Evolutionary conservation across 2,113 vertebrate species (phyloP), one percentile per base, ranked within the genome.

Genomic region (Speoplatyrhinus poulsoni): DNA sequence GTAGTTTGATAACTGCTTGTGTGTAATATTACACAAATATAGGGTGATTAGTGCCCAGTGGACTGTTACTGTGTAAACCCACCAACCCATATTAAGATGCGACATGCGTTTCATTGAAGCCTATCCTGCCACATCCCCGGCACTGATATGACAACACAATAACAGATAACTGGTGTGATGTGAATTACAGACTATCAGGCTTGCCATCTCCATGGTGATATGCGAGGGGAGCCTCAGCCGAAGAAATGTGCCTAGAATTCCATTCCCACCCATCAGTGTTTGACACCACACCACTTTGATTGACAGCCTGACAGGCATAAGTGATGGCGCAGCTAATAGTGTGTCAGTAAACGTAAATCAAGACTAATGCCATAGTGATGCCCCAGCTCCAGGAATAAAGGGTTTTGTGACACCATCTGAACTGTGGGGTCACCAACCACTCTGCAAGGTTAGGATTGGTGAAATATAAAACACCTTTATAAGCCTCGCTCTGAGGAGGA

Each of bases 321-420:
- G 88, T 89, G 86, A 91, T 84, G 87, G 84, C 86, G 87, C 87
- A 85, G 86, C 83, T 88, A 90, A 92, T 90, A 80, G 82, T 65
- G 36, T 87, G 88, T 88, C 90, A 90, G 82, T 71, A 80, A 85
- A 89, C 73, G 65, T 89, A 89, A 90, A 90, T 92, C 90, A 87
- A 87, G 76, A 88, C 82, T 86, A 88, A 89, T 83, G 72, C 73
- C 52, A 46, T 63, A 26, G 65, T 73, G 49, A 68, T 69, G 70
- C 61, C 48, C 26, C 55, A 12, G 80, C 77, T 83, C 83, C 71
- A 46, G 66, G 69, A 71, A 75, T 82, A 73, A 65, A 69, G 26
- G 68, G 80, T 83, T 76, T 82, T 76, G 82, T 10, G 53, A 59
- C 32, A 60, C 8, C 36, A 60, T 75, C 65, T 16, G 72, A 79